These are phyloP conservation scores for Venturia canescens DNA, from an alignment of 1,140 invertebrate species.

Conservation along the genomic window DNA sequence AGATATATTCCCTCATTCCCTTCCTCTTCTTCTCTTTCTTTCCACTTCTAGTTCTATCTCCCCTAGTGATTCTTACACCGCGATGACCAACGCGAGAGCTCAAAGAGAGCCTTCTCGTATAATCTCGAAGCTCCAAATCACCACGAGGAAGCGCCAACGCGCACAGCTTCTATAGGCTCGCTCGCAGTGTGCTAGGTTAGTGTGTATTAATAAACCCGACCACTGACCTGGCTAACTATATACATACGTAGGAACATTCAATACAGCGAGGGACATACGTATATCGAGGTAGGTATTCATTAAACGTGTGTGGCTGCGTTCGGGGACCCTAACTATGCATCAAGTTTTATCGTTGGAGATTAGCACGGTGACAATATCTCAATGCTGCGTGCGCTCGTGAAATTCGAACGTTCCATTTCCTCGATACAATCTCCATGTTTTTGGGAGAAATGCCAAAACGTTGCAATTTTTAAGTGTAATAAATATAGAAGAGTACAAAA, in stretches of 20 bases:
- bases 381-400: conserved; percentile 11
- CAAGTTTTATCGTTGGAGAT: conserved; percentile 1
- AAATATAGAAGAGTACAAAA: no score
- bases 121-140: neutral
- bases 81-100: neutral
- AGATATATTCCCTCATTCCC: neutral
- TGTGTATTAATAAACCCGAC: conserved; percentile 44
- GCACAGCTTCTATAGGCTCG: conserved; percentile 34
- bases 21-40: neutral
- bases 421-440: neutral
- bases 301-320: neutral
- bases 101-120: neutral
- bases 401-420: neutral
- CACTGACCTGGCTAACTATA: conserved; percentile 43
- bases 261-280: neutral
- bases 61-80: neutral
- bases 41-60: neutral
- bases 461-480: no score
- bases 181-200: conserved; percentile 48
- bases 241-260: neutral
- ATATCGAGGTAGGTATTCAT: neutral
- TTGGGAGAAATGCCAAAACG: no score
- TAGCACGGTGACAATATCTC: conserved; percentile 12
- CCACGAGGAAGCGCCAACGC: conserved; percentile 4
- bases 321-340: no score